Base-by-base conservation (phyloP, 2,113 vertebrate species). In the Carettochelys insculpta region DNA sequence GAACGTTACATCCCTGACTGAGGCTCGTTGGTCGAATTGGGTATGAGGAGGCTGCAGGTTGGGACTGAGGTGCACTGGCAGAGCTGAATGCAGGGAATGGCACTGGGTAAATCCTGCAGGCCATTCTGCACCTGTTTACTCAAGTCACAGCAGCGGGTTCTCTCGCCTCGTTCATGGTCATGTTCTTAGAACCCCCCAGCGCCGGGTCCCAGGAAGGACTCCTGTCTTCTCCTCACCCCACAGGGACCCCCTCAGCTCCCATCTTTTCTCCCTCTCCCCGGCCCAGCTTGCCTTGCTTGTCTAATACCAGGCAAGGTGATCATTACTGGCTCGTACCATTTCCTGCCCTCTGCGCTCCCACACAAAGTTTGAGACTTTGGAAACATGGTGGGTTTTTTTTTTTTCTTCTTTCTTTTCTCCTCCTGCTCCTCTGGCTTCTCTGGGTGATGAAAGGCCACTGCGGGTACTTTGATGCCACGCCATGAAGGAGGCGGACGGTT, bases 271-370 rank as follows among this genome's bases (percentile, higher is more conserved):
- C 22, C 7, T 0, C 10, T 5, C 3, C 47, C 83, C 19, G 12
- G 11, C 11, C 29, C 34, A 52, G 29, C 48, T 51, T 27, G 6
- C 77, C 27, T 78, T 10, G 19, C 22, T 27, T 7, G 16, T 7
- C 61, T 19, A 80, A 22, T 61, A n/a, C 14, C 0, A 65, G 54
- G 61, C 2, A 0, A 76, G 65, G 75, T 1, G 92, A 81, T 86
- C 88, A 92, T 91, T 89, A 88, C 31, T 77, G 82, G 83, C 71
- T 77, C 38, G 51, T 43, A 14, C 85, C 90, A 93, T 77, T 78
- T 81, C 95, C 9, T 85, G 82, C 89, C 83, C 65, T 85, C 78
- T 93, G 78, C 22, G 4, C 83, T 90, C 86, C 86, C 48, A 61
- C 48, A 75, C 9, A 9, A 80, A 80, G 43, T 12, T 75, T 3